Evolutionary conservation across 2,113 vertebrate genomes (phyloP).

Genomic region (Hystrix cristata): DNA sequence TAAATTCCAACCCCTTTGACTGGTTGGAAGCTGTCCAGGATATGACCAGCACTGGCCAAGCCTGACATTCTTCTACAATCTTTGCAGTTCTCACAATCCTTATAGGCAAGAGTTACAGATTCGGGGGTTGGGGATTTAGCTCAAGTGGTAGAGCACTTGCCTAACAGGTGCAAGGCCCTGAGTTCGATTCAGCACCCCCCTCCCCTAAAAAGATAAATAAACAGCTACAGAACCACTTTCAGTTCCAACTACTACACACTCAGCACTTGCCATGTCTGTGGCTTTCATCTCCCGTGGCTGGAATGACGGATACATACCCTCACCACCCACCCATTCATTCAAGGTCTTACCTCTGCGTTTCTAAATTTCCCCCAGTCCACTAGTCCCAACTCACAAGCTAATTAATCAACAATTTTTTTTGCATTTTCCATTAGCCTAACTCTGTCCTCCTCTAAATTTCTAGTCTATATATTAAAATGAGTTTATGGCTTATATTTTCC

Average conservation of each 20-base stretch:
- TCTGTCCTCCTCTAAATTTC: neutral
- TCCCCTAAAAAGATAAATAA: too few relatives aligned
- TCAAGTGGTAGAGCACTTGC: too few relatives aligned
- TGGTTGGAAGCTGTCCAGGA: neutral
- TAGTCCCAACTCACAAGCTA: neutral
- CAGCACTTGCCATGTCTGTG: neutral
- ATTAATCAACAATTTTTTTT: neutral
- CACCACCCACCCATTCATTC: neutral
- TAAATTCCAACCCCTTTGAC: neutral
- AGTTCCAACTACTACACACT: neutral
- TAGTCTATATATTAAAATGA: neutral
- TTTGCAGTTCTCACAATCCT: neutral
- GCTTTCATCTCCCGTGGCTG: neutral
- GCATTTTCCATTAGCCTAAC: neutral
- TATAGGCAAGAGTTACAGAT: neutral
- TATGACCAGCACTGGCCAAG: neutral
- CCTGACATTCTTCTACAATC: neutral
- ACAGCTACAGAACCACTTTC: neutral
- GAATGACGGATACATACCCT: neutral
- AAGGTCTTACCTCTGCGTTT: neutral
- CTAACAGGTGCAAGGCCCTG: too few relatives aligned
- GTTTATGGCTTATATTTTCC: neutral
- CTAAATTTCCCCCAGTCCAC: neutral
- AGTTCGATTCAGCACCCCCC: too few relatives aligned
- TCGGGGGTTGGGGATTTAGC: too few relatives aligned